Conservation (phyloP, 2,797 vertebrate species). For the Argya squamiceps region DNA sequence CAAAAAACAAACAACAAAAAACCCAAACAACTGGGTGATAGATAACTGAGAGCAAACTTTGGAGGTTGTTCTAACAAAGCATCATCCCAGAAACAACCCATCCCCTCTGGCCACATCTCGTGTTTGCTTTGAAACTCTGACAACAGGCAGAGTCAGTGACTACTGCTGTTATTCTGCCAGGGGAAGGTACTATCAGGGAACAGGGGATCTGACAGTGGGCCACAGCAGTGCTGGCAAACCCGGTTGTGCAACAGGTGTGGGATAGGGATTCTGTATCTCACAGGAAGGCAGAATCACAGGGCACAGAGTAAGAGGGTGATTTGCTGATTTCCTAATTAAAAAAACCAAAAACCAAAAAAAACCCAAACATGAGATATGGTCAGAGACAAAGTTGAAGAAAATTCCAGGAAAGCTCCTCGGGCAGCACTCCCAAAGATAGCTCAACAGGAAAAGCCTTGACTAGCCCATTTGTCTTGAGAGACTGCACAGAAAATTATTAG, state of each 20-base stretch:
- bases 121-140: neutral
- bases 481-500: neutral
- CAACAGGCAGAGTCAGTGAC: neutral
- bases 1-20: too few relatives aligned
- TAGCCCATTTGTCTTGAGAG: neutral
- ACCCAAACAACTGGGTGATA: neutral
- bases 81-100: fast-evolving
- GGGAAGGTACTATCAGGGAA: fast-evolving
- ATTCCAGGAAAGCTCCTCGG: neutral
- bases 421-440: neutral
- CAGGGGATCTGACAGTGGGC: neutral
- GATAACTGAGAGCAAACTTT: neutral
- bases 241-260: fast-evolving
- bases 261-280: neutral
- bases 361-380: neutral
- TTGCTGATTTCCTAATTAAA: neutral
- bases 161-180: neutral
- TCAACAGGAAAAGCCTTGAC: neutral
- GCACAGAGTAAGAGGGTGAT: neutral
- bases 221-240: fast-evolving
- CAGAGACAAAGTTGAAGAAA: neutral
- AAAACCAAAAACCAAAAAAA: neutral
- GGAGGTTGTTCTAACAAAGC: neutral
- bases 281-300: neutral
- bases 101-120: neutral